Evolutionary conservation across 2,888 invertebrate genomes (phyloP), one percentile per base, ranked within the genome.

Genomic region (Tenthredo scrophulariae): DNA sequence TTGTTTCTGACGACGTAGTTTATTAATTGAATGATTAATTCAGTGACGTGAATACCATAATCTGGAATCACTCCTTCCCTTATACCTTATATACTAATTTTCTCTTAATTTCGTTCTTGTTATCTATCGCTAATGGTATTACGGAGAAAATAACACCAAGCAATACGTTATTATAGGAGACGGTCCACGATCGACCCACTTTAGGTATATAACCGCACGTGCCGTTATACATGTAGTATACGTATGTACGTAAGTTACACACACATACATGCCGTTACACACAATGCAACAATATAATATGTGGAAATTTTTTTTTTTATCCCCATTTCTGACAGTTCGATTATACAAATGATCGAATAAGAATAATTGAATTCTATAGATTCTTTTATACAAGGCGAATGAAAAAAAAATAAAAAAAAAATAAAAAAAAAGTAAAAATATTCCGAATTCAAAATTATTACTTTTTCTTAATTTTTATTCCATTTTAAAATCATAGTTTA

Each of bases 181-280:
- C 50, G 46, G 77, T 77, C 58, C 80, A 80, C 62, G 62, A 80
- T 80, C 80, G 80, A 80, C 80, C 80, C 80, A 80, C 33, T 80
- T 80, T 40, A 54, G 77, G 67, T 29, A 33, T 67, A 50, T 46
- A 77, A 54, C 29, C 77, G 77, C 77, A 77, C 77, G 77, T 77
- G 50, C 77, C 29, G 46, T 33, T 77, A 77, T 29, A 50, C 50
- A 33, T 18, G 26, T 43, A 29, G 15, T 43, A 29, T 29, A 29
- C 18, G 9, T 43, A 29, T 29, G 9, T 43, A 40, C 50, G 18
- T 33, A 77, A 18, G 46, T 26, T 50, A 77, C 50, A 77, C 29
- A 54, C 18, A 26, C n/a, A 26, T 74, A 77, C 1, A 43, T 54
- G 9, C 18, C 15, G 18, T 18, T n/a, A 15, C 29, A 77, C 50